Evolutionary conservation across 35 echinoderm and acorn worm genomes (phyloP), one percentile per base, ranked within the genome.

Genomic region (Heliocidaris tuberculata): DNA sequence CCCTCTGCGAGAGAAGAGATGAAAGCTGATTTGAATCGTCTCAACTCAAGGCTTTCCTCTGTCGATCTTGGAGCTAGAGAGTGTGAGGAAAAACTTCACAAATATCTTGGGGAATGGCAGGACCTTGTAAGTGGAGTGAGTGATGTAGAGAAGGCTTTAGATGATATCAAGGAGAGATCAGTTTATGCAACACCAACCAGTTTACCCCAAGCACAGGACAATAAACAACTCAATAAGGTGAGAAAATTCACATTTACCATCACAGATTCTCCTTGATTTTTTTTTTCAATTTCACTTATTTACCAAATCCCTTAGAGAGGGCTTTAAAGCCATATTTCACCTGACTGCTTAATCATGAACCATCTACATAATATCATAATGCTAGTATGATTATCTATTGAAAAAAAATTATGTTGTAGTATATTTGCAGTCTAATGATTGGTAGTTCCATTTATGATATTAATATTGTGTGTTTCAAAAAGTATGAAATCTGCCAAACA

Each of bases 201-300:
- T 59, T 30, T 96, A 59, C 52, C 95, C 5, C 48, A 85, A 24
- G 95, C 97, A 47, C 86, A 94, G 86, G 85, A 93, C 88, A 97
- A 97, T 86, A 88, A 94, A 50, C 85, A 96, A 90, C 95, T 96
- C 94, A 97, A 59, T 86, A 56, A 97, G 95, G 97, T 97, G 49
- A 92, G 48, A 60, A 15, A 42, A 42, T 42, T 42, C 35, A 42
- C 35, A 42, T 42, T 42, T 42, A 48, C 13, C 30, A 30, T 59
- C 8, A 24, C 21, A 30, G 24, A 60, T 70, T 94, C 17, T 8
- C 27, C 2, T 49, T 21, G 50, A 95, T 30, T 1, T 42, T 42
- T 42, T 42, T 42, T 42, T 42, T 42, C 35, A 42, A 42, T 42
- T 42, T 42, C 35, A 42, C 35, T 42, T 42, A 42, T 42, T 42